These are phyloP conservation scores for Odontocolon sp. DNA, from an alignment of 2,888 invertebrate species.

Conservation along the genomic window DNA sequence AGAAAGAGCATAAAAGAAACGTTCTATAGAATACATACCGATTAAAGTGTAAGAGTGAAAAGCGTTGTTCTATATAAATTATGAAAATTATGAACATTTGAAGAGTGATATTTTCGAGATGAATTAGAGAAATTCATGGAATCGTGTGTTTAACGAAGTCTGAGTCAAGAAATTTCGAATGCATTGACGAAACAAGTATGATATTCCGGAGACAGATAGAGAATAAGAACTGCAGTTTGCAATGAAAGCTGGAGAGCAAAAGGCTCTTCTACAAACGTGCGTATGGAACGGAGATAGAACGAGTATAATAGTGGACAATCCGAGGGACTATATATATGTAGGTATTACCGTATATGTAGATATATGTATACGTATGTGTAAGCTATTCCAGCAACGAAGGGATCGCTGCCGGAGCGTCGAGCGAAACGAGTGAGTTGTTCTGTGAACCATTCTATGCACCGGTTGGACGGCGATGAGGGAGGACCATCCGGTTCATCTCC, in stretches of 20 bases:
- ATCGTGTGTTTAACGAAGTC: no score
- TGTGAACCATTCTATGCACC: conserved; percentile 3
- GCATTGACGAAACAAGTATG: not conserved
- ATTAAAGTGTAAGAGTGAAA: no score
- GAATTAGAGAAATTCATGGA: no score
- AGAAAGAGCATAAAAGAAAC: no score
- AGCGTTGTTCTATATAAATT: no score
- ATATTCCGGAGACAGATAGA: not conserved
- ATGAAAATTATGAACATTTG: no score
- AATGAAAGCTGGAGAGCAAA: not conserved
- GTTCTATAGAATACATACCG: no score
- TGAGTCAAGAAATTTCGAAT: not conserved
- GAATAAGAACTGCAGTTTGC: not conserved
- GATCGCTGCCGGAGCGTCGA: conserved; percentile 1
- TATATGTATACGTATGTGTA: not conserved
- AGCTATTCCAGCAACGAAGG: conserved; percentile 9
- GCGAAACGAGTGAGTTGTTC: conserved; percentile 10
- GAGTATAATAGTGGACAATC: conserved; percentile 4
- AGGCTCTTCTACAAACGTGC: not conserved
- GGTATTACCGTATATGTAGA: not conserved
- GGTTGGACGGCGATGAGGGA: not conserved
- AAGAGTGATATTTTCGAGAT: no score
- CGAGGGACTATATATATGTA: conserved; percentile 4
- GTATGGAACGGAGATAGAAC: not conserved
- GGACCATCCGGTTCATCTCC: conserved; percentile 26